Conservation (phyloP, 2,888 invertebrate genomes). For the Morpho achilles region DNA sequence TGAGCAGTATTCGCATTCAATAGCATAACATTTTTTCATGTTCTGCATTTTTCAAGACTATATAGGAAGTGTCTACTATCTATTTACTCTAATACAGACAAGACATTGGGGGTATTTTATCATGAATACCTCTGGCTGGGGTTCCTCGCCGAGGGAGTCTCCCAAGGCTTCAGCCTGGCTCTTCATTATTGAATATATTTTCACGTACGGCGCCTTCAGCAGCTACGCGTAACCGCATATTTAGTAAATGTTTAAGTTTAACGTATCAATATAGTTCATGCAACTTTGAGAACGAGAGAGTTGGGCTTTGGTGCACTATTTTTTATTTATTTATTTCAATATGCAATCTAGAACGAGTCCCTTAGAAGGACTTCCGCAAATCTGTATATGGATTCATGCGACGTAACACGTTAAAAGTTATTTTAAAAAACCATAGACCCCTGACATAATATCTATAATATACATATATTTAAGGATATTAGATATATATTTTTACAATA, state of each 20-base stretch:
- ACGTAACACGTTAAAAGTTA: too few species aligned
- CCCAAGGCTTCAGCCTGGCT: slow-evolving; percentile 87
- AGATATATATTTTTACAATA: too few species aligned
- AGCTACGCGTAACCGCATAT: slow-evolving; percentile 80
- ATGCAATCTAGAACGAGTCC: too few species aligned
- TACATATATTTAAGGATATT: too few species aligned
- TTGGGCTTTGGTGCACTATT: background rate
- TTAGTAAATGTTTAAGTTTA: slow-evolving; percentile 14
- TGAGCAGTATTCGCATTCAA: slow-evolving; percentile 5
- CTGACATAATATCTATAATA: too few species aligned
- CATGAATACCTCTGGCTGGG: slow-evolving; percentile 64
- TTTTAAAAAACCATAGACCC: too few species aligned
- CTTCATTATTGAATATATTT: slow-evolving; percentile 97
- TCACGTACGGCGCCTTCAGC: slow-evolving; percentile 97
- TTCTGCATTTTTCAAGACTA: too few species aligned
- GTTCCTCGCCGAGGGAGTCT: slow-evolving; percentile 75
- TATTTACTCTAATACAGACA: slow-evolving; percentile 6
- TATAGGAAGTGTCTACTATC: background rate
- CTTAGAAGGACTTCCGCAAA: too few species aligned
- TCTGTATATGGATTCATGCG: too few species aligned
- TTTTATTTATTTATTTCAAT: too few species aligned
- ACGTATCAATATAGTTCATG: slow-evolving; percentile 4
- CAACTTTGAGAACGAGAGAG: background rate
- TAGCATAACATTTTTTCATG: background rate
- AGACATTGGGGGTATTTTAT: slow-evolving; percentile 4